Conservation (phyloP, 2,797 vertebrate genomes). For the Scarus forsteni region DNA sequence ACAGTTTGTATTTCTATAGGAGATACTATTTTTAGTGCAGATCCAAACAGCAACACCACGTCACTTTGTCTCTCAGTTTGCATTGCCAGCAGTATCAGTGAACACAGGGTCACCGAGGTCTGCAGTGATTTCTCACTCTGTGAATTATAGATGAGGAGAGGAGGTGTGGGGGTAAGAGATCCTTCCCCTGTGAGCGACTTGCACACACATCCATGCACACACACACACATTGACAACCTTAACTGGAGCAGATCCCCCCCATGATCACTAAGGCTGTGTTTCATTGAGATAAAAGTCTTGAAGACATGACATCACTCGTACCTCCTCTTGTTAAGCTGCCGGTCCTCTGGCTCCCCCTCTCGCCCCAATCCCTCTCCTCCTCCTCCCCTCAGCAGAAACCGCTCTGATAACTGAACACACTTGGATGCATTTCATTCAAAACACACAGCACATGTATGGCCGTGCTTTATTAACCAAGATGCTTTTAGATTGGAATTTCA, state of each 20-base stretch:
- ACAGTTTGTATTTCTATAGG: constrained; percentile 17
- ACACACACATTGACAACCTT: constrained; percentile 27
- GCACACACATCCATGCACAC: constrained; percentile 24
- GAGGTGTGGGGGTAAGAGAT: constrained; percentile 77
- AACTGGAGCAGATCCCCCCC: constrained; percentile 43
- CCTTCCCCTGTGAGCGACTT: constrained; percentile 69
- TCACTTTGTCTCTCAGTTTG: constrained; percentile 47
- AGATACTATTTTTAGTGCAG: constrained; percentile 7
- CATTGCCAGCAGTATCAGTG: constrained; percentile 58
- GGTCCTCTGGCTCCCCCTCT: constrained; percentile 13
- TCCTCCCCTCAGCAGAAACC: constrained; percentile 34
- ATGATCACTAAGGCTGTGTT: constrained; percentile 50
- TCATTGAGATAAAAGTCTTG: constrained; percentile 60
- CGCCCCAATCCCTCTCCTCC: background rate
- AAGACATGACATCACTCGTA: constrained; percentile 58
- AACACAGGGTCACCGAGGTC: constrained; percentile 66
- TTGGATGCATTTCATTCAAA: constrained; percentile 42
- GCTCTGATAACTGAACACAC: constrained; percentile 37
- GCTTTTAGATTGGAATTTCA: constrained; percentile 51
- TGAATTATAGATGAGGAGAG: constrained; percentile 84
- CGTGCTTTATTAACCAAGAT: constrained; percentile 56
- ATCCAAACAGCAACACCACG: constrained; percentile 25
- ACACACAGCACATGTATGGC: constrained; percentile 27
- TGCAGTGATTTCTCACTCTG: constrained; percentile 69
- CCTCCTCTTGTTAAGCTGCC: constrained; percentile 23